phyloP scores from a whole-genome alignment of 2,888 invertebrate species.

The Dicranocentrus wangi region DNA sequence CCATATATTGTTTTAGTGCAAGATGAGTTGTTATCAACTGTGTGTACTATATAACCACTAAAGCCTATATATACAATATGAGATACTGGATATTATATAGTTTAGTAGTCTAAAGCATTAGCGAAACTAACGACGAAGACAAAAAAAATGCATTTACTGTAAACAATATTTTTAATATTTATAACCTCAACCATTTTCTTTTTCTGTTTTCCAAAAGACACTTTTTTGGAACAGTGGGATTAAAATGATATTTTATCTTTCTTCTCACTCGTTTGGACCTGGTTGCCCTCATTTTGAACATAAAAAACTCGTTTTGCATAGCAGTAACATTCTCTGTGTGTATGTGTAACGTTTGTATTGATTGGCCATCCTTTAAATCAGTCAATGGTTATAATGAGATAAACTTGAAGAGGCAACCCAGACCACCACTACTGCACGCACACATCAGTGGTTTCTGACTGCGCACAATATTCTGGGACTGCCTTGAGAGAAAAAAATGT shows the following conservation, averaged over 20 bases:
- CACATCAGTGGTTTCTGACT: neutral
- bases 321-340: neutral
- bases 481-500: neutral
- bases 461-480: neutral
- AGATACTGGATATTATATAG: too few species aligned
- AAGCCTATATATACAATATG: too few species aligned
- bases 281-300: slow-evolving; percentile 5
- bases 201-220: neutral
- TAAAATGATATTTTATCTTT: slow-evolving; percentile 30
- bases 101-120: too few species aligned
- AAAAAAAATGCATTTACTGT: too few species aligned
- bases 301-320: slow-evolving; percentile 14
- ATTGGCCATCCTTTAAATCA: slow-evolving; percentile 15
- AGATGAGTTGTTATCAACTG: too few species aligned
- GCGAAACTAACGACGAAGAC: too few species aligned
- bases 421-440: neutral
- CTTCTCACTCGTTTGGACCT: slow-evolving; percentile 6
- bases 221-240: slow-evolving; percentile 31
- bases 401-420: slow-evolving; percentile 16
- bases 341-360: too few species aligned
- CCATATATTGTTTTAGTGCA: too few species aligned
- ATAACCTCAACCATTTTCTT: too few species aligned
- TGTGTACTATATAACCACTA: too few species aligned
- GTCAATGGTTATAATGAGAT: slow-evolving; percentile 34
- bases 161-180: too few species aligned